These are phyloP conservation scores for Macaria liturata DNA, from an alignment of 2,888 invertebrate species.

Conservation along the genomic window DNA sequence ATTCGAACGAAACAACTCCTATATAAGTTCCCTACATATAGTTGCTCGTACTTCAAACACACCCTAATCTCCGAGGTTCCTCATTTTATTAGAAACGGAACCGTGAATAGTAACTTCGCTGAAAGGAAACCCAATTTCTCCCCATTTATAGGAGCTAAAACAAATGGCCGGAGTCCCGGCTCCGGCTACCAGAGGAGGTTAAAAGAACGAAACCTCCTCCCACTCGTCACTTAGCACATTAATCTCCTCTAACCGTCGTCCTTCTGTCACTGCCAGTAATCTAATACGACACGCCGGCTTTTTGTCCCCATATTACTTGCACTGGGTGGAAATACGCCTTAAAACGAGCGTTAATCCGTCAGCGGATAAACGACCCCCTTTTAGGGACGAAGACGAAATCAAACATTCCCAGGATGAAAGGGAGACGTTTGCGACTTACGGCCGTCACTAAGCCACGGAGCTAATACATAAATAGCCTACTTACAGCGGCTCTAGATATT, in stretches of 20 bases:
- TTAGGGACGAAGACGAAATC: constrained; percentile 51
- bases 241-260: constrained; percentile 76
- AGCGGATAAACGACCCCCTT: constrained; percentile 59
- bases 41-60: too few relatives aligned
- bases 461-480: constrained; percentile 32
- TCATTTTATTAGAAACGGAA: not conserved
- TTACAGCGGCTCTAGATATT: constrained; percentile 28
- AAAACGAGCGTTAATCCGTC: constrained; percentile 69
- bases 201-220: constrained; percentile 54
- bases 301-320: constrained; percentile 76
- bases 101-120: constrained; percentile 29
- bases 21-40: too few relatives aligned
- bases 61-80: not conserved
- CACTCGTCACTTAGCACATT: constrained; percentile 81
- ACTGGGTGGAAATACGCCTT: constrained; percentile 69
- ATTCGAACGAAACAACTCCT: not conserved
- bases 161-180: constrained; percentile 65
- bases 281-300: constrained; percentile 81
- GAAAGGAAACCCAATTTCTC: constrained; percentile 66
- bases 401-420: constrained; percentile 56
- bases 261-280: constrained; percentile 80
- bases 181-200: constrained; percentile 50
- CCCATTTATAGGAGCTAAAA: constrained; percentile 58
- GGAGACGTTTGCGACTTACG: constrained; percentile 41
- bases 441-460: constrained; percentile 30